These are phyloP conservation scores for Amphibalanus amphitrite DNA, from an alignment of 1,140 invertebrate species.

Conservation along the genomic window DNA sequence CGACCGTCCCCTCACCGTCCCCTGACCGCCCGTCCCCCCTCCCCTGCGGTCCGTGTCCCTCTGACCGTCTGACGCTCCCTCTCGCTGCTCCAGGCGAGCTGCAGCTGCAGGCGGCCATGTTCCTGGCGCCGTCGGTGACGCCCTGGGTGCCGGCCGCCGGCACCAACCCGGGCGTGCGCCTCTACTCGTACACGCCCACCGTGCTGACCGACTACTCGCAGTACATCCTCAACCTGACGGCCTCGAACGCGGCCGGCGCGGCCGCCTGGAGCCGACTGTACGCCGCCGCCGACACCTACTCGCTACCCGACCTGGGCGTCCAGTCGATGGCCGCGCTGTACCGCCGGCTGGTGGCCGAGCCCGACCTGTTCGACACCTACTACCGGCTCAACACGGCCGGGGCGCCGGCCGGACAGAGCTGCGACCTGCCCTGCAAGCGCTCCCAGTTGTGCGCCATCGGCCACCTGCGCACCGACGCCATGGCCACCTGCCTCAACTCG, in stretches of 20 bases:
- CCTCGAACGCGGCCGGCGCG: conserved; percentile 27
- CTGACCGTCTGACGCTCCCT: no score
- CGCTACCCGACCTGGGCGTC: conserved; percentile 9
- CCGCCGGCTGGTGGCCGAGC: conserved; percentile 12
- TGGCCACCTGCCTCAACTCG: not conserved
- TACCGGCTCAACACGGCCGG: conserved; percentile 17
- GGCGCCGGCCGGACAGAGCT: conserved; percentile 9
- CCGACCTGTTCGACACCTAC: conserved; percentile 15
- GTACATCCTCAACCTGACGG: conserved; percentile 65
- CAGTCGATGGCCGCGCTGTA: conserved; percentile 12
- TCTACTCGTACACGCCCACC: conserved; percentile 34
- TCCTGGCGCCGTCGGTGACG: conserved; percentile 68
- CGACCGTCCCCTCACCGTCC: no score
- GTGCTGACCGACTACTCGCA: conserved; percentile 65
- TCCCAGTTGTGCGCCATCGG: conserved; percentile 16
- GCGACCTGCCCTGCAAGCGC: conserved; percentile 13
- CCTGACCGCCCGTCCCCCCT: no score
- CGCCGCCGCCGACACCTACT: conserved; percentile 13
- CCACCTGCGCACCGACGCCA: not conserved
- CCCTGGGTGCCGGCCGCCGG: conserved; percentile 43
- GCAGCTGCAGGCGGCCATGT: conserved; percentile 31
- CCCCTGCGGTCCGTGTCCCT: no score
- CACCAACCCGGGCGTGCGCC: conserved; percentile 61
- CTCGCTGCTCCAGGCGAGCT: no score
- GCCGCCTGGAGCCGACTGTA: conserved; percentile 15